Evolutionary conservation across 2,113 vertebrate species (phyloP), one percentile per base, ranked within the genome.

Genomic region (Cyprinus carpio): DNA sequence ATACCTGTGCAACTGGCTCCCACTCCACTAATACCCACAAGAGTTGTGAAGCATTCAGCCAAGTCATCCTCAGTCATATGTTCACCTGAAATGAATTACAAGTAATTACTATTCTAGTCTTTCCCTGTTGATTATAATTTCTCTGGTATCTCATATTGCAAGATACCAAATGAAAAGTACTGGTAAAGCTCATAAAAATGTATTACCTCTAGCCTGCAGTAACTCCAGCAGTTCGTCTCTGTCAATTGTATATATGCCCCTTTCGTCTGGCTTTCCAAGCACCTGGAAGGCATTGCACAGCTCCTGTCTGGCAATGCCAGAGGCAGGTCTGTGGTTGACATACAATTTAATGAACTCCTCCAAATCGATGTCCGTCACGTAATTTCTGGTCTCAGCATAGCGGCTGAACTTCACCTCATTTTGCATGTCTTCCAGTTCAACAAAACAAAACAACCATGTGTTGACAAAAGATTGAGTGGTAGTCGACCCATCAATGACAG

Each of bases 381-480:
- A 94, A 79, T 95, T 93, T 64, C 95, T 96, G 0, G 95, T 96
- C 87, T 97, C 96, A 0, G 90, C 95, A 16, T 95, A 97, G 31
- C 95, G 91, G 84, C 97, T 95, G 90, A 98, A 97, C 89, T 95
- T 97, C 72, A 99, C 90, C 89, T 99, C 97, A 0, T 97, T 98
- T 81, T 95, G 92, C 90, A 99, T 97, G 86, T 98, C 93, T 87
- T 97, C 96, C 75, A 97, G 92, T 99, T 89, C 13, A 27, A 62
- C 72, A 87, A 75, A 88, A 29, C 64, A 88, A 72, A 81, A 43
- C 78, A 5, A 34, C 2, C 84, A 6, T 0, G 8, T 64, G 60
- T 43, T 78, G 75, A 85, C 27, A 82, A 64, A 43, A 43, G 60
- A 64, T 25, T 81, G 25, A 67, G 60, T 67, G 40, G 18, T 51